Conservation (phyloP, 2,113 vertebrate genomes). For the Cyanoramphus novaezelandiae region DNA sequence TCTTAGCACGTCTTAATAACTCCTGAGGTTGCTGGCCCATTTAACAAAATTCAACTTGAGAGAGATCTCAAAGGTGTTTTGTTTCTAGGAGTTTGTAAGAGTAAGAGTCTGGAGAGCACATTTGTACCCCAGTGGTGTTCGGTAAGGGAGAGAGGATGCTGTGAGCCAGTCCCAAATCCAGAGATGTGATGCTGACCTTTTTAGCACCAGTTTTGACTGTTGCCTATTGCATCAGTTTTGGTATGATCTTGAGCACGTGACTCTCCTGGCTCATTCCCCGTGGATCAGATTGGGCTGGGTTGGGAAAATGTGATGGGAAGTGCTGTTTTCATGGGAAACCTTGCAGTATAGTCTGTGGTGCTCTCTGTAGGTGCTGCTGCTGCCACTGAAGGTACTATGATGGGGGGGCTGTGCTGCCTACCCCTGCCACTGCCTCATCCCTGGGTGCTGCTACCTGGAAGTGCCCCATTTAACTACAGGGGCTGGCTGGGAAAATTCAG, state of each 20-base stretch:
- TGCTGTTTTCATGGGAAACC: neutral
- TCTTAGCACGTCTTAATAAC: neutral
- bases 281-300: neutral
- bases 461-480: neutral
- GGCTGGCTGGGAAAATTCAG: neutral
- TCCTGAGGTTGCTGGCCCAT: neutral
- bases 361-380: neutral
- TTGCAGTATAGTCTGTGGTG: neutral
- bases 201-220: neutral
- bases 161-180: neutral
- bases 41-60: neutral
- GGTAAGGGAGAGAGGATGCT: neutral
- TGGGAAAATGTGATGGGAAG: neutral
- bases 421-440: neutral
- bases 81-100: neutral
- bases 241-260: neutral
- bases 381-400: neutral
- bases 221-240: neutral
- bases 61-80: neutral
- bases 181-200: neutral
- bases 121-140: neutral
- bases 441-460: neutral
- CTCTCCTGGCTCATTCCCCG: neutral
- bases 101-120: neutral
- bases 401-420: neutral